Base-by-base conservation (phyloP, 2,888 invertebrate species). In the Melanostoma scalare region DNA sequence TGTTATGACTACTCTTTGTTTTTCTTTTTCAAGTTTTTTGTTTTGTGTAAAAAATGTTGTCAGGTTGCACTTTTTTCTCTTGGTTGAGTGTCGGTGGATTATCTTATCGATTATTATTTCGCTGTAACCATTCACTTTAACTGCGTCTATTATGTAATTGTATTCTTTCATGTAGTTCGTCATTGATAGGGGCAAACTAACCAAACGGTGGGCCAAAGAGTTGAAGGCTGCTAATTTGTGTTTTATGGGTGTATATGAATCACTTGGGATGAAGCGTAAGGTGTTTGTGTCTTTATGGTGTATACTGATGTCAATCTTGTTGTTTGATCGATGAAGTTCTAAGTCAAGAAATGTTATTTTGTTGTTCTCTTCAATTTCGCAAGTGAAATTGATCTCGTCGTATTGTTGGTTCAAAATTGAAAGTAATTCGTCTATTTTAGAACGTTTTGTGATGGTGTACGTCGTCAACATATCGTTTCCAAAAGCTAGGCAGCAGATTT, bases 191-290 rank as follows among this genome's bases (percentile, higher is more conserved):
- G 44, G 44, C 3, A 44, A 10, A n/a, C 44, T 44, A n/a, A 44
- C 44, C 10, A 44, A n/a, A n/a, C 44, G n/a, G 44, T 44, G 44
- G 42, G 44, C 44, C 6, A 50, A n/a, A 50, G 50, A 50, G n/a
- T 50, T 50, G n/a, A 50, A 50, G 1, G 31, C 50, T 3, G 50
- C 30, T 50, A 50, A 8, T 50, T 50, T 50, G 4, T 50, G n/a
- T 6, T 50, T 30, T 50, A 50, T 50, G 50, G 50, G 53, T 9
- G 53, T 53, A 10, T 53, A 10, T 35, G 35, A 53, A 35, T 53
- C 53, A 35, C 53, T 53, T 35, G 53, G 35, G 35, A 53, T 53
- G 53, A 53, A 53, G 4, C 53, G 35, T 35, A 53, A 53, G 53
- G 53, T 53, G 53, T 30, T 10, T 2, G 53, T 53, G 53, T 10